Base-by-base conservation (phyloP, 2,113 vertebrate species). In the Calyptomena viridis region DNA sequence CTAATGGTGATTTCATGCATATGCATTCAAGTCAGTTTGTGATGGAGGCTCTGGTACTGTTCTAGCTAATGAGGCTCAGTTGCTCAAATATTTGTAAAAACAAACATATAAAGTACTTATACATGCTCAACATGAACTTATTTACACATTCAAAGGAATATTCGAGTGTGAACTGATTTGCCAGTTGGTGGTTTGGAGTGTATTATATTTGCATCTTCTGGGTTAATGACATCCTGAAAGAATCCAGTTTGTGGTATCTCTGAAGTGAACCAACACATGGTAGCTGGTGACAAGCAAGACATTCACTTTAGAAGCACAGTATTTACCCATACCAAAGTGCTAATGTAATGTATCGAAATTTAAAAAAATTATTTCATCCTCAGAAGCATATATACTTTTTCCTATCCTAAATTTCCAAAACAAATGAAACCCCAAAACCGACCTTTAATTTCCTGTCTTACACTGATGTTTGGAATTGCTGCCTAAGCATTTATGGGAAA, bases 1-100 rank as follows among this genome's bases (percentile, higher is more conserved):
- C 90, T 91, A 95, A 87, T 92, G 81, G 87, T 84, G 83, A 92
- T 95, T 96, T 95, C 92, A 95, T 95, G 85, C 90, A 94, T 90
- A 88, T 88, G 88, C 90, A 96, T 95, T 93, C 64, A 81, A 75
- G 44, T 46, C 52, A 89, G 73, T 81, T 90, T 89, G 85, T 81
- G 88, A 94, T 90, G 4, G 8, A 80, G 67, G 25, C 28, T 80
- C 87, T 56, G 72, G 68, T 93, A 86, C 59, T 92, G 83, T 82
- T 90, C 66, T 93, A 92, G 58, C 39, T 94, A 95, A 90, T 92
- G 89, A 97, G 69, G 64, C 30, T 78, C 64, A 78, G 86, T 94
- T 92, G 68, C 67, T 95, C 53, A 81, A 94, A 90, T 84, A 86
- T 90, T 89, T 93, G 76, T 93, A 87, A 93, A 97, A 96, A 95